These are phyloP conservation scores for Neosilurus hyrtlii DNA, from an alignment of 2,797 vertebrate species.

Conservation along the genomic window DNA sequence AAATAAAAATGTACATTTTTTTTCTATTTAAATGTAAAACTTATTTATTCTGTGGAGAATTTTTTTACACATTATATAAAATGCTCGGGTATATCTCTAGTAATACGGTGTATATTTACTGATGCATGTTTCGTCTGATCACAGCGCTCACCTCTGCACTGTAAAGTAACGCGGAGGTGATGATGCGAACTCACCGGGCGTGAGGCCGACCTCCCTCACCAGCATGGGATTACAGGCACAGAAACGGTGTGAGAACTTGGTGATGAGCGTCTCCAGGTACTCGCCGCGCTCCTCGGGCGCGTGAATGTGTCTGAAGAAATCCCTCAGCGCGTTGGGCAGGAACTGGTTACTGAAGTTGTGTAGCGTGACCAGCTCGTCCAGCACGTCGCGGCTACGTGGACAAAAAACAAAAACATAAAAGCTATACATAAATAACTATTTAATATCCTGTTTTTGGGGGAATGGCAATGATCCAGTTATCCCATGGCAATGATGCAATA, in stretches of 20 bases:
- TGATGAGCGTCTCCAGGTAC: slow-evolving; percentile 98
- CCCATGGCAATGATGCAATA: no score
- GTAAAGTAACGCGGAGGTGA: background rate
- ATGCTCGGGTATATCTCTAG: no score
- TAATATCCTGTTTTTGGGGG: no score
- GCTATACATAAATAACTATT: no score
- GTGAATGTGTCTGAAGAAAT: slow-evolving; percentile 97
- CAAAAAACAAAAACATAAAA: background rate
- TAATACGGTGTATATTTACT: no score
- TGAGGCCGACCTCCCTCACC: slow-evolving; percentile 91
- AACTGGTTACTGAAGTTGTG: slow-evolving; percentile 99
- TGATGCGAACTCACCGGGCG: slow-evolving; percentile 82
- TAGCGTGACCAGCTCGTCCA: slow-evolving; percentile 95
- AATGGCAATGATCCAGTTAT: no score
- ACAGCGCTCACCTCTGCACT: background rate
- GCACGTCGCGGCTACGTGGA: slow-evolving; percentile 85
- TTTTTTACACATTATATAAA: no score
- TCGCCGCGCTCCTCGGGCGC: slow-evolving; percentile 97
- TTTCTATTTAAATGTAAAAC: no score
- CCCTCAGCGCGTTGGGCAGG: slow-evolving; percentile 94
- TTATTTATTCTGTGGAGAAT: no score
- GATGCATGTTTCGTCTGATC: no score
- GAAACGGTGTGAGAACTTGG: slow-evolving; percentile 97
- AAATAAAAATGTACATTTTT: no score
- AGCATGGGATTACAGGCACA: slow-evolving; percentile 93